A percentile compares a stretch with the other conserved stretches of the same genome.
phyloP scores from a whole-genome alignment of 2,113 vertebrate species.

The Tachysurus vachellii region DNA sequence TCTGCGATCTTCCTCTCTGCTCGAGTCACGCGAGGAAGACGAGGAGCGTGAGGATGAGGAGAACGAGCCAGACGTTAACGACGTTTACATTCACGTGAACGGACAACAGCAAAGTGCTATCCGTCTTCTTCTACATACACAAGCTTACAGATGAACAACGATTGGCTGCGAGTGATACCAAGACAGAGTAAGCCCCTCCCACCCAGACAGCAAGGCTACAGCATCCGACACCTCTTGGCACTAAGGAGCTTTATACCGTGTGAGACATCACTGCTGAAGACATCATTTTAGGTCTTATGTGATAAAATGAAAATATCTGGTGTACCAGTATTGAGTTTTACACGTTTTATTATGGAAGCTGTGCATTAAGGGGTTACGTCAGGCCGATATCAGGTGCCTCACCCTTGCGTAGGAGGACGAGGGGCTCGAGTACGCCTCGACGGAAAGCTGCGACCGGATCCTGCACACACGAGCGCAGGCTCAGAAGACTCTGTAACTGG shows the following conservation, averaged over 20 bases:
- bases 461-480: constrained; percentile 92
- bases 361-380: neutral
- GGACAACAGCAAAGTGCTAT: neutral
- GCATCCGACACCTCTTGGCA: neutral
- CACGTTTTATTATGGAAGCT: neutral
- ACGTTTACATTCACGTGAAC: neutral
- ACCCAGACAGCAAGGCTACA: neutral
- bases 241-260: neutral
- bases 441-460: constrained; percentile 88
- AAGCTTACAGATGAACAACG: neutral
- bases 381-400: constrained; percentile 35
- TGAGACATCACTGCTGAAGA: no score
- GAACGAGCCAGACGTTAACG: neutral
- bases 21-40: constrained; percentile 17
- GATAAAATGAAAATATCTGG: neutral
- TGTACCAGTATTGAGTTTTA: neutral
- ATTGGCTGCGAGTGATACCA: neutral
- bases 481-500: constrained; percentile 89
- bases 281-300: neutral
- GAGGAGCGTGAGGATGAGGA: neutral
- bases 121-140: neutral
- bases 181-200: neutral
- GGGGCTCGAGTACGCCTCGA: constrained; percentile 88
- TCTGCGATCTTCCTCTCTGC: constrained; percentile 90
- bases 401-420: constrained; percentile 85